Conservation (phyloP, 2,113 vertebrate genomes). For the Marcusenius ussheri region DNA sequence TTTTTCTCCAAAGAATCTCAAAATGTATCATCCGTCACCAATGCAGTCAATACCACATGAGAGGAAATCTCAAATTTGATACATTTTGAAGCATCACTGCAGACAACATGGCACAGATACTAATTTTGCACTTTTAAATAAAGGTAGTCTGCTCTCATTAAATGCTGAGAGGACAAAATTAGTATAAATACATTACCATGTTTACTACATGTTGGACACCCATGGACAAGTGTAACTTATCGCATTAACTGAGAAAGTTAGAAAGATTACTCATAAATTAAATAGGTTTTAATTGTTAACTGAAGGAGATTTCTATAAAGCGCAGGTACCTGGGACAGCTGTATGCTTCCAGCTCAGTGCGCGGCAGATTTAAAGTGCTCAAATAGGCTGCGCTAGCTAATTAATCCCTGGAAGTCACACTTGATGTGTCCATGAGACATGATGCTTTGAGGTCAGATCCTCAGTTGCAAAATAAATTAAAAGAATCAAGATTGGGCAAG, state of each 20-base stretch:
- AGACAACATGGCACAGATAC: slow-evolving; percentile 75
- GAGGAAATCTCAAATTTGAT: slow-evolving; percentile 61
- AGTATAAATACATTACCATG: slow-evolving; percentile 72
- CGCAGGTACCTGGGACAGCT: neutral
- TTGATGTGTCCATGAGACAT: slow-evolving; percentile 77
- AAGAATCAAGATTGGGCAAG: slow-evolving; percentile 71
- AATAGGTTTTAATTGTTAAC: slow-evolving; percentile 24
- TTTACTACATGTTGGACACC: slow-evolving; percentile 67
- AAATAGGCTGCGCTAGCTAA: neutral
- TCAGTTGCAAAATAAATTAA: slow-evolving; percentile 77
- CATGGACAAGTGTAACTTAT: slow-evolving; percentile 71
- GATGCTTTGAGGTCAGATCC: slow-evolving; percentile 75
- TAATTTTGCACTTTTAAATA: slow-evolving; percentile 73
- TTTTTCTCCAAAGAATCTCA: slow-evolving; percentile 68
- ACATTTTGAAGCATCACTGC: slow-evolving; percentile 96
- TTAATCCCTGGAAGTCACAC: slow-evolving; percentile 57
- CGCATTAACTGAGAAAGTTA: slow-evolving; percentile 12
- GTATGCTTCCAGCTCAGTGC: slow-evolving; percentile 20
- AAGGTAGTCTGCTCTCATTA: slow-evolving; percentile 53
- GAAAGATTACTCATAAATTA: slow-evolving; percentile 30
- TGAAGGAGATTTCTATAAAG: neutral
- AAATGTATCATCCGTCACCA: slow-evolving; percentile 81
- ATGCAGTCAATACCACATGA: slow-evolving; percentile 46
- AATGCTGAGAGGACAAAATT: slow-evolving; percentile 76
- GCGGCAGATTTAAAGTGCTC: slow-evolving; percentile 6